These are phyloP conservation scores for Climacteris rufus DNA, from an alignment of 2,113 vertebrate species.

Conservation along the genomic window DNA sequence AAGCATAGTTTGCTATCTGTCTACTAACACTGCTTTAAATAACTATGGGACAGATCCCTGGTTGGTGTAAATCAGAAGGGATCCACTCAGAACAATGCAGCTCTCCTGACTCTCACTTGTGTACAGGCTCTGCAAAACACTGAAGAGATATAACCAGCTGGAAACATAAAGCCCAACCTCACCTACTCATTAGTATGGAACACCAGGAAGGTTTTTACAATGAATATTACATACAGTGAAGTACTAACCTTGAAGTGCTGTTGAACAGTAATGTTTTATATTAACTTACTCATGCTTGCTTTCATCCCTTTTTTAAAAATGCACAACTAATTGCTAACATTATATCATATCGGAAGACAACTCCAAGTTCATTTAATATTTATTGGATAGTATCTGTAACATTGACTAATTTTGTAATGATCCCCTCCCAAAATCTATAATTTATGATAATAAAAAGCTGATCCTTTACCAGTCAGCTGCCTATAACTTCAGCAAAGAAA, in stretches of 20 bases:
- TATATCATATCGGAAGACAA: conserved; percentile 46
- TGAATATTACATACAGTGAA: conserved; percentile 30
- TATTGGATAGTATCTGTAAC: conserved; percentile 23
- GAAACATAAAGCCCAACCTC: not conserved
- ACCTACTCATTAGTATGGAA: conserved; percentile 42
- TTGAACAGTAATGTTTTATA: conserved; percentile 36
- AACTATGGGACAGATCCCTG: not conserved
- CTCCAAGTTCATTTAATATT: conserved; percentile 55
- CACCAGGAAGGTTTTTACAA: conserved; percentile 16
- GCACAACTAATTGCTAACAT: conserved; percentile 50
- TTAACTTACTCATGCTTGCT: conserved; percentile 45
- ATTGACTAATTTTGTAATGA: conserved; percentile 31
- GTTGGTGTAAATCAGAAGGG: not conserved
- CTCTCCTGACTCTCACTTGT: not conserved
- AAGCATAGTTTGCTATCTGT: not conserved
- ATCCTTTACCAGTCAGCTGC: not conserved
- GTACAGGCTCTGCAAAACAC: not conserved
- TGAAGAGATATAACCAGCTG: conserved; percentile 2
- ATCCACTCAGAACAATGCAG: not conserved
- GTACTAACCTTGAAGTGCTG: conserved; percentile 32
- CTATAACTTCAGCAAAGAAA: not conserved
- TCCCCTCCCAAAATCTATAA: conserved; percentile 28
- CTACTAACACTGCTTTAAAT: conserved; percentile 17
- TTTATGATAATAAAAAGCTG: not conserved
- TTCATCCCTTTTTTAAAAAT: conserved; percentile 46